phyloP scores from a whole-genome alignment of 1,140 invertebrate species.

The Dendroctonus valens region DNA sequence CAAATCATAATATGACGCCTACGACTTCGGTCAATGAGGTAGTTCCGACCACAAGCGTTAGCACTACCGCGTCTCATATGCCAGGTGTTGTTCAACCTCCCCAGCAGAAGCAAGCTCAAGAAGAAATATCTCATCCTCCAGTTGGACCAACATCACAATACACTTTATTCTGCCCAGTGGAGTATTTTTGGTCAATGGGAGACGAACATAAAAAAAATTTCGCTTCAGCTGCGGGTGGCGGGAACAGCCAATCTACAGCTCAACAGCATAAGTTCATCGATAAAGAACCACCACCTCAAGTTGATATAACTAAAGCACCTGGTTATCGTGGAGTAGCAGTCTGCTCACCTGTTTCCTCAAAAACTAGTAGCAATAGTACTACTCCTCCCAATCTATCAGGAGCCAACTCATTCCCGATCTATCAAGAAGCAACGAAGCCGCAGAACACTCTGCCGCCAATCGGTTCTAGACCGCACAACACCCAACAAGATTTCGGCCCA shows the following conservation, averaged over 20 bases:
- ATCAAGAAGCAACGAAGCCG: conserved; percentile 42
- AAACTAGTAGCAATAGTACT: conserved; percentile 57
- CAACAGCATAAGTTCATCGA: conserved; percentile 57
- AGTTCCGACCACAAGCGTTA: conserved; percentile 10
- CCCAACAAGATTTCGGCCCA: conserved; percentile 26
- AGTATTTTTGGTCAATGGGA: conserved; percentile 56
- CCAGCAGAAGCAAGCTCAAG: conserved; percentile 26
- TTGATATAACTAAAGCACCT: conserved; percentile 78
- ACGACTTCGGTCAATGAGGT: conserved; percentile 18
- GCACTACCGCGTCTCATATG: not conserved
- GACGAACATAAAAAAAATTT: conserved; percentile 69
- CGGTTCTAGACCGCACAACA: conserved; percentile 39
- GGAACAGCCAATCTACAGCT: conserved; percentile 26
- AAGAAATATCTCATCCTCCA: conserved; percentile 2
- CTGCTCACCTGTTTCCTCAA: conserved; percentile 70
- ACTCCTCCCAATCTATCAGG: conserved; percentile 50
- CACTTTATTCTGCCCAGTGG: conserved; percentile 74
- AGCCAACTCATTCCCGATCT: conserved; percentile 27
- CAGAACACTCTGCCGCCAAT: conserved; percentile 44
- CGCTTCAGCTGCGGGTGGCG: conserved; percentile 66
- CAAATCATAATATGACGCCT: conserved; percentile 5
- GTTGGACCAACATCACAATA: conserved; percentile 59
- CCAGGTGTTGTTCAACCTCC: conserved; percentile 1
- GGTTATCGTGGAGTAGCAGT: conserved; percentile 72
- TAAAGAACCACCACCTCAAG: conserved; percentile 59